A percentile compares a stretch with the other conserved stretches of the same genome.
Evolutionary conservation across 1,140 invertebrate species (phyloP).

Genomic region (Melitaea cinxia): DNA sequence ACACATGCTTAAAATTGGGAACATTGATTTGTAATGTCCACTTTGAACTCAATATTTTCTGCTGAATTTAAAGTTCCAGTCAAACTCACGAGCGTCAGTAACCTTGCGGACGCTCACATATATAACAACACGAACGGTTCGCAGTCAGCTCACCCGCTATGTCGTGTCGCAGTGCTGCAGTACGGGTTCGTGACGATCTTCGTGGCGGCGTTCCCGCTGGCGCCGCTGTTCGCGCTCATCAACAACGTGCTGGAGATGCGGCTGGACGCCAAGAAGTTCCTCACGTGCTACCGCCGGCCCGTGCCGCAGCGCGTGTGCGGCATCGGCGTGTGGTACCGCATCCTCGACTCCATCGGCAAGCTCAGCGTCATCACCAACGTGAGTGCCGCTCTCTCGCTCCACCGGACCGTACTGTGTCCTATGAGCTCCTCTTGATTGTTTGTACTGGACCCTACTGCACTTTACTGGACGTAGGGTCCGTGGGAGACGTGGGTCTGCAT

Average conservation of each 20-base stretch:
- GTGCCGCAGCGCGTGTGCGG: slow-evolving; percentile 92
- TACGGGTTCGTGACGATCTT: slow-evolving; percentile 96
- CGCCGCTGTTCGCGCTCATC: slow-evolving; percentile 92
- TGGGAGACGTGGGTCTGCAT: too few relatives aligned
- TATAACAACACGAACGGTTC: too few relatives aligned
- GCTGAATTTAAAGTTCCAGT: too few relatives aligned
- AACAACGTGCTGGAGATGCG: slow-evolving; percentile 95
- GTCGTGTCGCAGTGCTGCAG: slow-evolving; percentile 93
- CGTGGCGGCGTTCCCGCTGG: slow-evolving; percentile 94
- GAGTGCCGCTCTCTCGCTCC: slow-evolving; percentile 64
- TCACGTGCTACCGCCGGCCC: slow-evolving; percentile 92
- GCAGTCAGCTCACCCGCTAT: too few relatives aligned
- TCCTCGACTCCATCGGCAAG: slow-evolving; percentile 94
- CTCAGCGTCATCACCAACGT: slow-evolving; percentile 97
- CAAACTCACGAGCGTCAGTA: too few relatives aligned
- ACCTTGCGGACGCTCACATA: too few relatives aligned
- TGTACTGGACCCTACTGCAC: neutral
- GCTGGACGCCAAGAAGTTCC: slow-evolving; percentile 92
- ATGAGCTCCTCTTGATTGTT: neutral
- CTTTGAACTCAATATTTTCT: too few relatives aligned
- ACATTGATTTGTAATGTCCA: too few relatives aligned
- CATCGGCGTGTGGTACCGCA: slow-evolving; percentile 96
- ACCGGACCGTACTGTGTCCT: too few relatives aligned
- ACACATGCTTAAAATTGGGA: too few relatives aligned
- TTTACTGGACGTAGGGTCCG: neutral